These are phyloP conservation scores for Burhinus bistriatus DNA, from an alignment of 2,113 vertebrate species.

Conservation along the genomic window DNA sequence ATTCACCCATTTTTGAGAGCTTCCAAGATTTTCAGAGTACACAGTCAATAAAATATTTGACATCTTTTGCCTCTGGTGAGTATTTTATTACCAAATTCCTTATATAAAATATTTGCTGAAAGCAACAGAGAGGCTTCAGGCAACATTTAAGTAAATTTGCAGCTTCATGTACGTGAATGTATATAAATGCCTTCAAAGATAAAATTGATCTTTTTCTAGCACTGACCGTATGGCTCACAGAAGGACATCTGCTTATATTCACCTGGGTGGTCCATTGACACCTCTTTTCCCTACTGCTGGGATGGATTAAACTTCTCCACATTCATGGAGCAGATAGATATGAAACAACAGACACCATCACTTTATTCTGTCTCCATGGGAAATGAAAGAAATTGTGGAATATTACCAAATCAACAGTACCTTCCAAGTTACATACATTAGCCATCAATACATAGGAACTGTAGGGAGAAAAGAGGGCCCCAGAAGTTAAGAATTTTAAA, in stretches of 20 bases:
- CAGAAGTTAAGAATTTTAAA: background rate
- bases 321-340: background rate
- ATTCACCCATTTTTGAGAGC: background rate
- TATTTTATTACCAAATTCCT: background rate
- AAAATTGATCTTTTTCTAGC: background rate
- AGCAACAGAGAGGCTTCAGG: background rate
- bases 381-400: background rate
- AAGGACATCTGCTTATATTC: background rate
- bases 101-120: background rate
- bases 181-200: background rate
- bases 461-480: background rate
- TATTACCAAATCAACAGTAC: background rate
- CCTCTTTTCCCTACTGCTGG: background rate
- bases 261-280: background rate
- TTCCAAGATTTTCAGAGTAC: background rate
- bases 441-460: rapidly evolving
- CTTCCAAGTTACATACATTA: background rate
- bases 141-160: background rate
- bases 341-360: background rate
- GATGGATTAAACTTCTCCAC: background rate
- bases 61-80: background rate
- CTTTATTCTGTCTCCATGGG: background rate
- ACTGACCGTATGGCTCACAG: background rate
- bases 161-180: background rate
- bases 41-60: background rate